Evolutionary conservation across 2,113 vertebrate genomes (phyloP).

Genomic region (Gobiocypris rarus): DNA sequence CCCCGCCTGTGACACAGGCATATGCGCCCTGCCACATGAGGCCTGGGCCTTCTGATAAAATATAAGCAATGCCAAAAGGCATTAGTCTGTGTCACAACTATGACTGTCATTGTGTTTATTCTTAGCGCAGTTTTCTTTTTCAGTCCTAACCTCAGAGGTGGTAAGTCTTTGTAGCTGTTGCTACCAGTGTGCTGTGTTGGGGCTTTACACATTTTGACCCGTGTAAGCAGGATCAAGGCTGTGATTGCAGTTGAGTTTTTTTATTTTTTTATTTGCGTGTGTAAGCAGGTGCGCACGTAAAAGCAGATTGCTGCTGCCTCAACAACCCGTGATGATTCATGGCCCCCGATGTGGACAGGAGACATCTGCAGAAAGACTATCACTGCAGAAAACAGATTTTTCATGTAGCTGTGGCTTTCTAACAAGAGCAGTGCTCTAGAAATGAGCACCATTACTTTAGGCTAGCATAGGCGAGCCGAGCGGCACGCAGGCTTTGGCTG

Average conservation of each 20-base stretch:
- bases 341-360: constrained; percentile 24
- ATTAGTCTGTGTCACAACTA: constrained; percentile 44
- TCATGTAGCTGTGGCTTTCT: constrained; percentile 56
- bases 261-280: constrained; percentile 36
- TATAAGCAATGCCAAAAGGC: constrained; percentile 42
- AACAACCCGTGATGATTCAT: constrained; percentile 54
- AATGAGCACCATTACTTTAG: constrained; percentile 63
- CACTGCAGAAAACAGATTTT: constrained; percentile 54
- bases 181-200: constrained; percentile 33
- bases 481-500: constrained; percentile 53
- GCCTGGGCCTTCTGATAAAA: constrained; percentile 55
- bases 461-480: constrained; percentile 37
- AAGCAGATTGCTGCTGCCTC: constrained; percentile 39
- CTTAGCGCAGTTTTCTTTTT: not conserved
- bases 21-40: constrained; percentile 37
- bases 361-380: constrained; percentile 32
- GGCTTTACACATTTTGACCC: constrained; percentile 25
- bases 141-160: constrained; percentile 44
- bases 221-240: constrained; percentile 29
- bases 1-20: constrained; percentile 11
- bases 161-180: constrained; percentile 55
- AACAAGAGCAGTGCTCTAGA: constrained; percentile 56
- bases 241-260: constrained; percentile 6
- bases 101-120: constrained; percentile 33
- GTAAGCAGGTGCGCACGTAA: constrained; percentile 36